phyloP scores from a whole-genome alignment of 2,113 vertebrate genomes.

The Paratilapia polleni region DNA sequence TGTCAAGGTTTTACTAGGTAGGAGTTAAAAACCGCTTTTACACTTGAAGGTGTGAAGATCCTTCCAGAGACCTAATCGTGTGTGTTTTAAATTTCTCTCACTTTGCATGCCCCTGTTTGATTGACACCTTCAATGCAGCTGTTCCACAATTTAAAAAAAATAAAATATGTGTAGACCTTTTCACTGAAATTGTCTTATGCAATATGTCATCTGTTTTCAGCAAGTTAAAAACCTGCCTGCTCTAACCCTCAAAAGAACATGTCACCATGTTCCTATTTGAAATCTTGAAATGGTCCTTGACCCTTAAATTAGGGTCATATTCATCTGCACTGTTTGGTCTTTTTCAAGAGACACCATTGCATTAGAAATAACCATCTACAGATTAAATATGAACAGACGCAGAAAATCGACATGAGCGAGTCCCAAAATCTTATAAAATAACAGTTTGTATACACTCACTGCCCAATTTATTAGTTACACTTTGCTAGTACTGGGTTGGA shows the following conservation, averaged over 20 bases:
- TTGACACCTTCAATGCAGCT: constrained; percentile 27
- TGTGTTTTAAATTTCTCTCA: constrained; percentile 9
- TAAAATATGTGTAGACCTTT: not conserved
- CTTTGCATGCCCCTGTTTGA: constrained; percentile 22
- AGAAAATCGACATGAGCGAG: not conserved
- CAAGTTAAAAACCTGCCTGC: not conserved
- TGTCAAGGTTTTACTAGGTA: not conserved
- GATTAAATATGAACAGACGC: not conserved
- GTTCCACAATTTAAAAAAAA: too few relatives aligned
- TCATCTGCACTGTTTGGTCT: not conserved
- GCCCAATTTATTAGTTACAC: not conserved
- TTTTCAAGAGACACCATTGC: not conserved
- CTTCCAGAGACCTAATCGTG: constrained; percentile 20
- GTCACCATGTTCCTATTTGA: not conserved
- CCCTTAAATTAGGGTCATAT: not conserved
- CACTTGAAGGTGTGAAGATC: constrained; percentile 30
- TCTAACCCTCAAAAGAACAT: not conserved
- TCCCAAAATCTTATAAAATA: not conserved
- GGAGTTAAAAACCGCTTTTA: constrained; percentile 21
- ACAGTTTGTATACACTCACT: not conserved
- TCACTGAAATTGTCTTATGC: not conserved
- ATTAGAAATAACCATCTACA: not conserved
- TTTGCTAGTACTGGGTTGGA: not conserved
- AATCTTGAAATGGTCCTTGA: not conserved
- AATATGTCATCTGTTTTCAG: not conserved